Evolutionary conservation across 1,140 invertebrate genomes (phyloP).

Genomic region (Gonatopus flavifemur): DNA sequence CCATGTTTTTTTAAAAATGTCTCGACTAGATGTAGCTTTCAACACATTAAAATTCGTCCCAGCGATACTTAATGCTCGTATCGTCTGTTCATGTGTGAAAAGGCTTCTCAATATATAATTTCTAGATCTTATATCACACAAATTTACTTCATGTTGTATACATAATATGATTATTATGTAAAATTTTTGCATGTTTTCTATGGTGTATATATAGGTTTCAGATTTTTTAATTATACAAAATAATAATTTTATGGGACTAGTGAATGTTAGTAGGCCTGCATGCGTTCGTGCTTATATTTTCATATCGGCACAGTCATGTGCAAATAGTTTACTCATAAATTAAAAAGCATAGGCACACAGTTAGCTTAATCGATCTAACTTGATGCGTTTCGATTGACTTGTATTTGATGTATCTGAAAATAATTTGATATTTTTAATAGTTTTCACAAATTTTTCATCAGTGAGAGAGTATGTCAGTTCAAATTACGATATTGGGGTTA

Average conservation of each 20-base stretch:
- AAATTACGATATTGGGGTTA: too few species aligned
- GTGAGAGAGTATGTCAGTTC: too few species aligned
- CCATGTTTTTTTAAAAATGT: conserved; percentile 39
- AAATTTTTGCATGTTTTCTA: conserved; percentile 41
- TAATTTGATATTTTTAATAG: not conserved
- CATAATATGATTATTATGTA: conserved; percentile 42
- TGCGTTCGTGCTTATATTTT: conserved; percentile 32
- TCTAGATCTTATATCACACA: conserved; percentile 50
- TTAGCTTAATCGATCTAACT: conserved; percentile 58
- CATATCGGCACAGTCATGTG: conserved; percentile 27
- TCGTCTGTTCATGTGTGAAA: conserved; percentile 26
- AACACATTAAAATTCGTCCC: conserved; percentile 33
- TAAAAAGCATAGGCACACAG: conserved; percentile 50
- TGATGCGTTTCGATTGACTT: conserved; percentile 54
- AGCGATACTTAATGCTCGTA: conserved; percentile 24
- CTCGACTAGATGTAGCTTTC: conserved; percentile 45
- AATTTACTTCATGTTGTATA: conserved; percentile 43
- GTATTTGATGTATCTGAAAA: conserved; percentile 46
- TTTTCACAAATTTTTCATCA: too few species aligned
- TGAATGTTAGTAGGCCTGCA: conserved; percentile 48
- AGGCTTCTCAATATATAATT: conserved; percentile 26
- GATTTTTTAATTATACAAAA: conserved; percentile 41
- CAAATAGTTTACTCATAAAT: conserved; percentile 29
- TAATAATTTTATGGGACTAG: conserved; percentile 53
- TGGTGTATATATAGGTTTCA: conserved; percentile 26